Evolutionary conservation across 1,140 invertebrate genomes (phyloP).

Genomic region (Bombus terrestris): DNA sequence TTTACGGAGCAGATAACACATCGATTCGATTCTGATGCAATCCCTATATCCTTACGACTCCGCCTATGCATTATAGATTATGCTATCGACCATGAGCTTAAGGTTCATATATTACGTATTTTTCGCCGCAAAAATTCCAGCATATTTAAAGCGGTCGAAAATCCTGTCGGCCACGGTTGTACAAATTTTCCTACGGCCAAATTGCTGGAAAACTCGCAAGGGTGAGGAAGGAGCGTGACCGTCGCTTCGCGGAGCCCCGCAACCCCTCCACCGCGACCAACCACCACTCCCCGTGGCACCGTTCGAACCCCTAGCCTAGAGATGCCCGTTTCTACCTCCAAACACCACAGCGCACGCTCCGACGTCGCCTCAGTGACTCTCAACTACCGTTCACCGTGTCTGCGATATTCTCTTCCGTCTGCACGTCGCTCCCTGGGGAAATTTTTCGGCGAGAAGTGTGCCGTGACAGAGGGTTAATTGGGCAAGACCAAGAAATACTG

Average conservation of each 20-base stretch:
- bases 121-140: too few species aligned
- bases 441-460: slow-evolving; percentile 41
- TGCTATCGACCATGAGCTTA: not conserved
- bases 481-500: slow-evolving; percentile 14
- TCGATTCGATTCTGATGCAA: too few species aligned
- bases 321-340: slow-evolving; percentile 49
- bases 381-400: slow-evolving; percentile 11
- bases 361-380: slow-evolving; percentile 44
- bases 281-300: slow-evolving; percentile 32
- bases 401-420: not conserved
- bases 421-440: slow-evolving; percentile 36
- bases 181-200: not conserved
- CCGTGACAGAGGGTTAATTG: slow-evolving; percentile 38
- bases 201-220: slow-evolving; percentile 12
- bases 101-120: not conserved
- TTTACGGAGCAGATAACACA: too few species aligned
- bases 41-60: not conserved
- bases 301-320: slow-evolving; percentile 54
- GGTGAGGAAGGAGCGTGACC: slow-evolving; percentile 10
- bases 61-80: not conserved
- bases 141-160: not conserved
- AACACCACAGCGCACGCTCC: slow-evolving; percentile 59
- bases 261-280: not conserved
- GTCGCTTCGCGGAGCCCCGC: slow-evolving; percentile 28
- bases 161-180: not conserved